These are phyloP conservation scores for Cyrtorhinus lividipennis DNA, from an alignment of 1,140 invertebrate species.

Conservation along the genomic window DNA sequence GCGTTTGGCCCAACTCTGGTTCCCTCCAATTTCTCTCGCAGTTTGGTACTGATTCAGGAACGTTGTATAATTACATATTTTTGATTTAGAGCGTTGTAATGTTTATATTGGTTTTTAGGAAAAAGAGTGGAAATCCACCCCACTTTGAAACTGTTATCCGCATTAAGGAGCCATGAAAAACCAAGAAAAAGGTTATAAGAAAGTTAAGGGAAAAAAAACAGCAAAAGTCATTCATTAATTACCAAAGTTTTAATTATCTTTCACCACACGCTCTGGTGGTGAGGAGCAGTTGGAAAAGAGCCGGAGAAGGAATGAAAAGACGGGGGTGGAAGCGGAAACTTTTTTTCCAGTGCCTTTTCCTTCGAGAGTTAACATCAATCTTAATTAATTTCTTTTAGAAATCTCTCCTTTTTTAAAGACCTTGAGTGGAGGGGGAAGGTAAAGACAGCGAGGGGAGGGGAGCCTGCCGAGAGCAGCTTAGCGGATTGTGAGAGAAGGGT, in stretches of 20 bases:
- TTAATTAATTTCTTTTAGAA: not conserved
- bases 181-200: not conserved
- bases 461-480: not conserved
- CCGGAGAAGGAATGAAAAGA: not conserved
- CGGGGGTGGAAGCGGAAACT: not conserved
- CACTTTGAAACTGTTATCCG: not conserved
- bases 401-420: not conserved
- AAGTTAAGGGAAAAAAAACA: not conserved
- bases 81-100: too few species aligned
- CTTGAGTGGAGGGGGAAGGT: not conserved
- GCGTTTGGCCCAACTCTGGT: too few species aligned
- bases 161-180: not conserved
- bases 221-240: conserved; percentile 1
- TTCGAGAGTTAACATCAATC: not conserved
- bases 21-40: too few species aligned
- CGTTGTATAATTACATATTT: too few species aligned
- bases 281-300: not conserved
- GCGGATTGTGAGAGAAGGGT: not conserved
- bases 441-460: not conserved
- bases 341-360: not conserved
- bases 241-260: conserved; percentile 9
- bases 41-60: too few species aligned
- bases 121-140: not conserved
- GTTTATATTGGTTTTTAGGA: too few species aligned
- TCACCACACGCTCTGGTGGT: not conserved